Conservation (phyloP, 2,797 vertebrate species). For the Dipus sagitta region DNA sequence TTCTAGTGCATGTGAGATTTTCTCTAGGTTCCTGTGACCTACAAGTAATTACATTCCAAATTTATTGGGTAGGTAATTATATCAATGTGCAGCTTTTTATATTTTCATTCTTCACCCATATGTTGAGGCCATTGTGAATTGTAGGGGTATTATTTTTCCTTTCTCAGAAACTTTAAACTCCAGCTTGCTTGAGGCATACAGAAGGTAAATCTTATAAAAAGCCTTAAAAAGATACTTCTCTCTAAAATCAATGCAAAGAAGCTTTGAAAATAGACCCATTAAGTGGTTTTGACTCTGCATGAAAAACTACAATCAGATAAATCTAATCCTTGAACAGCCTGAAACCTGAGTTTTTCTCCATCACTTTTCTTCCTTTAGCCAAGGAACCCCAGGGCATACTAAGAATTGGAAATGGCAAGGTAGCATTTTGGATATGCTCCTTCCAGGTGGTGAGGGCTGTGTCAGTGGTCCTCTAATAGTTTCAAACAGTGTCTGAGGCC, state of each 20-base stretch:
- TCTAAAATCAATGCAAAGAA: slow-evolving; percentile 71
- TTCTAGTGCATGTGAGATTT: slow-evolving; percentile 40
- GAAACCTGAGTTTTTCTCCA: slow-evolving; percentile 28
- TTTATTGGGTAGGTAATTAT: neutral
- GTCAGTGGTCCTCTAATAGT: neutral
- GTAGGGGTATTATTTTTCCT: slow-evolving; percentile 16
- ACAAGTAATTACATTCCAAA: slow-evolving; percentile 21
- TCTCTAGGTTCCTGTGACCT: slow-evolving; percentile 9
- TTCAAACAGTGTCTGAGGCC: slow-evolving; percentile 40
- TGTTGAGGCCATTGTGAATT: slow-evolving; percentile 48
- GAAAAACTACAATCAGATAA: slow-evolving; percentile 71
- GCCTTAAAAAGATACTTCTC: slow-evolving; percentile 58
- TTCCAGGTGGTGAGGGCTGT: neutral
- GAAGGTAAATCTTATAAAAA: slow-evolving; percentile 71
- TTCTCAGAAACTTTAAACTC: slow-evolving; percentile 65
- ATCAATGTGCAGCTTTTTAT: slow-evolving; percentile 37
- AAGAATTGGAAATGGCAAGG: slow-evolving; percentile 48
- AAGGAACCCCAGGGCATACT: slow-evolving; percentile 31
- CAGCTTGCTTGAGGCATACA: slow-evolving; percentile 53
- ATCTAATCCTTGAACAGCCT: slow-evolving; percentile 63
- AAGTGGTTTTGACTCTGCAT: slow-evolving; percentile 75
- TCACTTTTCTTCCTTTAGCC: slow-evolving; percentile 35
- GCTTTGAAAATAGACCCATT: slow-evolving; percentile 75
- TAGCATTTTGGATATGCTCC: neutral
- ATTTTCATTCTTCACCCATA: slow-evolving; percentile 30